These are phyloP conservation scores for Siniperca chuatsi DNA, from an alignment of 2,113 vertebrate genomes.

Conservation along the genomic window DNA sequence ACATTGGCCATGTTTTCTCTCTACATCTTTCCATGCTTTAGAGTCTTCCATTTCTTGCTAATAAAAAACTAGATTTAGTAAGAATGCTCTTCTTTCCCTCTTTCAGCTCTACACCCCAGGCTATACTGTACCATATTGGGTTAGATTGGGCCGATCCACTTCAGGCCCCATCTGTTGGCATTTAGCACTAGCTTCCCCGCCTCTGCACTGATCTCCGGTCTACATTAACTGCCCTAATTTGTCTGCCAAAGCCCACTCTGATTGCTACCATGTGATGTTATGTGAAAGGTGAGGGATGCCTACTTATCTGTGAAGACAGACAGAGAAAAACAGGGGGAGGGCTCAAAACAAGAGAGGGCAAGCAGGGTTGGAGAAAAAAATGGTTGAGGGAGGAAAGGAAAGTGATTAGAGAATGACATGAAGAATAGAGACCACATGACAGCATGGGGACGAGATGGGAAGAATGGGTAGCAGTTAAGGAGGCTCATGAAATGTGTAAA, in stretches of 20 bases:
- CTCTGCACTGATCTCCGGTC: slow-evolving; percentile 80
- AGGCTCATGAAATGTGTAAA: slow-evolving; percentile 21
- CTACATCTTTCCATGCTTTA: neutral
- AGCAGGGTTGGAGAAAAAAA: slow-evolving; percentile 31
- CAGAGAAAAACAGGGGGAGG: slow-evolving; percentile 19
- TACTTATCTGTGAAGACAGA: slow-evolving; percentile 78
- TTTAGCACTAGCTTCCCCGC: slow-evolving; percentile 81
- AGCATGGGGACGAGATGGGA: slow-evolving; percentile 17
- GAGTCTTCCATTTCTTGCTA: slow-evolving; percentile 13
- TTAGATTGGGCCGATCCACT: slow-evolving; percentile 45
- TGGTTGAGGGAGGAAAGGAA: slow-evolving; percentile 44
- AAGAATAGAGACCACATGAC: slow-evolving; percentile 46
- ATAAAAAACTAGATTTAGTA: slow-evolving; percentile 38
- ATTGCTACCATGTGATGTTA: slow-evolving; percentile 83
- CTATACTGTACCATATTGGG: slow-evolving; percentile 57
- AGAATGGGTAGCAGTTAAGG: neutral
- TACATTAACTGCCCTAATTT: slow-evolving; percentile 84
- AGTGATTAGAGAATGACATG: slow-evolving; percentile 51
- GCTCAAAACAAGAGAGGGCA: slow-evolving; percentile 38
- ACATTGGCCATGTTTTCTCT: slow-evolving; percentile 3
- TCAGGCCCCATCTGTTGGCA: slow-evolving; percentile 81
- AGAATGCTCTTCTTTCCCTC: slow-evolving; percentile 25
- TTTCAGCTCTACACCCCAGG: slow-evolving; percentile 42
- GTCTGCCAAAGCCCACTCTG: slow-evolving; percentile 82
- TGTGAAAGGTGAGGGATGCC: slow-evolving; percentile 82